Evolutionary conservation across 2,888 invertebrate genomes (phyloP).

Genomic region (Stenoptilia bipunctidactyla): DNA sequence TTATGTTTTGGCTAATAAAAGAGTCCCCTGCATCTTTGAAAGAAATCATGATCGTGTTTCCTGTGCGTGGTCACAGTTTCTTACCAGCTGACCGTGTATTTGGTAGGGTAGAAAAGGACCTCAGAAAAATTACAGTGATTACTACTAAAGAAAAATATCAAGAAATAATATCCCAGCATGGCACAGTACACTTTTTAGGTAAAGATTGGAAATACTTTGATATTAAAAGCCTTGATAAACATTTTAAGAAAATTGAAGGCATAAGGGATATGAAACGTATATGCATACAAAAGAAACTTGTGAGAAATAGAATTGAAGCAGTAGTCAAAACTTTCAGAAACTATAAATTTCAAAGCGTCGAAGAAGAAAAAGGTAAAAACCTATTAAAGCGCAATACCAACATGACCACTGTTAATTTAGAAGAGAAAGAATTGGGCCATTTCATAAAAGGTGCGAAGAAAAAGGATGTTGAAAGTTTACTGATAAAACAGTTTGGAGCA

Average conservation of each 20-base stretch:
- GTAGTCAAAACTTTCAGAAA: too few species aligned
- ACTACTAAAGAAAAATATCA: neutral
- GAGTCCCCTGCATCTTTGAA: neutral
- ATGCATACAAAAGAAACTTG: too few species aligned
- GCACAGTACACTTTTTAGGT: neutral
- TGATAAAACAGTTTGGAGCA: too few species aligned
- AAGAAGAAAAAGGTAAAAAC: too few species aligned
- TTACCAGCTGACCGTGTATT: conserved; percentile 1
- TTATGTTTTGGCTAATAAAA: neutral
- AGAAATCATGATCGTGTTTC: neutral
- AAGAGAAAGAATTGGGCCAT: too few species aligned
- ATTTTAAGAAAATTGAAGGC: neutral
- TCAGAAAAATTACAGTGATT: neutral
- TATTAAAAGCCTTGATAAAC: neutral
- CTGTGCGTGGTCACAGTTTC: neutral
- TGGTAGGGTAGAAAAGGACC: conserved; percentile 1
- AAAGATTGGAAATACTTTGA: neutral
- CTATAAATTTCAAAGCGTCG: too few species aligned
- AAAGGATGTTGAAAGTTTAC: too few species aligned
- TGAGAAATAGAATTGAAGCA: too few species aligned
- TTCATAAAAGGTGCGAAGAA: too few species aligned
- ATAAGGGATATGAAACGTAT: neutral
- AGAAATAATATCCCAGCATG: neutral
- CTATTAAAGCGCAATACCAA: too few species aligned
- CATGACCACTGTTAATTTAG: too few species aligned